These are phyloP conservation scores for Timema cristinae DNA, from an alignment of 2,888 invertebrate species.

Conservation along the genomic window DNA sequence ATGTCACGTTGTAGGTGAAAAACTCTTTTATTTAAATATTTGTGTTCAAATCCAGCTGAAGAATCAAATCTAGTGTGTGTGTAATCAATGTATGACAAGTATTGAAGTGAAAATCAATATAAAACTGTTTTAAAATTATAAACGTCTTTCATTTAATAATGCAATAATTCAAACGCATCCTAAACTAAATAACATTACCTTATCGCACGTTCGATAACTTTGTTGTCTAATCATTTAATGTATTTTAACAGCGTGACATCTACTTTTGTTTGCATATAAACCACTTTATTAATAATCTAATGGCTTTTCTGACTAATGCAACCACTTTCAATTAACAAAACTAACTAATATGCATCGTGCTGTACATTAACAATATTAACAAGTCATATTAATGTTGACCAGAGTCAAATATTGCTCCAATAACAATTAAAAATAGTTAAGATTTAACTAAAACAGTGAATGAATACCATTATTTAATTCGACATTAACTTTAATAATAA, in stretches of 20 bases:
- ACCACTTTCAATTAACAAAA: neutral
- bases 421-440: too few species aligned
- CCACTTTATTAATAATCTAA: neutral
- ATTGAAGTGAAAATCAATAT: slow-evolving; percentile 10
- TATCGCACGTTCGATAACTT: neutral
- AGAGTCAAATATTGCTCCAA: too few species aligned
- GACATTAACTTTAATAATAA: too few species aligned
- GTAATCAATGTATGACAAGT: neutral
- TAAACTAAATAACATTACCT: neutral
- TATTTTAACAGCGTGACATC: slow-evolving; percentile 28
- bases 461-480: too few species aligned
- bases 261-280: slow-evolving; percentile 20
- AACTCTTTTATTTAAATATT: neutral
- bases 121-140: slow-evolving; percentile 18
- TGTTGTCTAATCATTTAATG: neutral
- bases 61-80: slow-evolving; percentile 20
- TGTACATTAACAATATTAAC: too few species aligned
- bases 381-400: too few species aligned
- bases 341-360: too few species aligned
- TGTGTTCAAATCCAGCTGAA: slow-evolving; percentile 15
- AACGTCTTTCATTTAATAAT: slow-evolving; percentile 14
- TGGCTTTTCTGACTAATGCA: slow-evolving; percentile 2
- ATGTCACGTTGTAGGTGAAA: slow-evolving; percentile 27
- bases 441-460: too few species aligned
- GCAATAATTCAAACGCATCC: neutral